Conservation (phyloP, 1,140 invertebrate genomes). For the Ptiloglossa arizonensis region DNA sequence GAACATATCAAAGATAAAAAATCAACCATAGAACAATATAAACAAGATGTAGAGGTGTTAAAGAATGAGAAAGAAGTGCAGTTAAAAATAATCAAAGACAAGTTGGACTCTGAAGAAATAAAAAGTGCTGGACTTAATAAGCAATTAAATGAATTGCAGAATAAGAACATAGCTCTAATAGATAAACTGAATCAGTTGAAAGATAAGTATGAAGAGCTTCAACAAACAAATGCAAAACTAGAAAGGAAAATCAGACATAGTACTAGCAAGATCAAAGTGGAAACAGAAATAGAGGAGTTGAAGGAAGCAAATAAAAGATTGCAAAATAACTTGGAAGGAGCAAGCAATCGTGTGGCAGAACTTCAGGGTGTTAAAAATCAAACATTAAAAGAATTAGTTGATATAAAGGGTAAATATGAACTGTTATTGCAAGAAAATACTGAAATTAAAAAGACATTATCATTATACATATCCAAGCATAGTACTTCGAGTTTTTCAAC, state of each 20-base stretch:
- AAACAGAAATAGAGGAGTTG: constrained; percentile 65
- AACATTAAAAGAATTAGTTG: constrained; percentile 61
- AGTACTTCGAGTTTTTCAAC: constrained; percentile 39
- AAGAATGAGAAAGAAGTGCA: constrained; percentile 57
- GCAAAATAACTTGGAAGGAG: constrained; percentile 74
- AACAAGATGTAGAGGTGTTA: constrained; percentile 66
- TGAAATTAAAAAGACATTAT: constrained; percentile 45
- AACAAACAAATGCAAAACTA: constrained; percentile 61
- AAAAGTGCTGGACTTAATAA: constrained; percentile 62
- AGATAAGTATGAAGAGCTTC: constrained; percentile 51
- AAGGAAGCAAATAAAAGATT: constrained; percentile 71
- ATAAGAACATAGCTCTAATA: constrained; percentile 57
- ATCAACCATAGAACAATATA: constrained; percentile 65
- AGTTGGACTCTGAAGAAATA: constrained; percentile 59
- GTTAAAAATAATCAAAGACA: constrained; percentile 58
- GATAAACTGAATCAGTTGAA: constrained; percentile 57
- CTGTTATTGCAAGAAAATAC: constrained; percentile 61
- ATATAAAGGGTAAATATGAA: constrained; percentile 54
- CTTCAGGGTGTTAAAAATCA: constrained; percentile 69
- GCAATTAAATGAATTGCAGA: constrained; percentile 66
- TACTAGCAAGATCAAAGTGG: constrained; percentile 63
- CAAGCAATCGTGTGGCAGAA: constrained; percentile 72
- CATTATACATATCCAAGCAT: constrained; percentile 49
- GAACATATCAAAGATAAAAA: constrained; percentile 65
- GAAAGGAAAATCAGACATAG: constrained; percentile 72